Base-by-base conservation (phyloP, 1,140 invertebrate genomes). In the Bombus balteatus region DNA sequence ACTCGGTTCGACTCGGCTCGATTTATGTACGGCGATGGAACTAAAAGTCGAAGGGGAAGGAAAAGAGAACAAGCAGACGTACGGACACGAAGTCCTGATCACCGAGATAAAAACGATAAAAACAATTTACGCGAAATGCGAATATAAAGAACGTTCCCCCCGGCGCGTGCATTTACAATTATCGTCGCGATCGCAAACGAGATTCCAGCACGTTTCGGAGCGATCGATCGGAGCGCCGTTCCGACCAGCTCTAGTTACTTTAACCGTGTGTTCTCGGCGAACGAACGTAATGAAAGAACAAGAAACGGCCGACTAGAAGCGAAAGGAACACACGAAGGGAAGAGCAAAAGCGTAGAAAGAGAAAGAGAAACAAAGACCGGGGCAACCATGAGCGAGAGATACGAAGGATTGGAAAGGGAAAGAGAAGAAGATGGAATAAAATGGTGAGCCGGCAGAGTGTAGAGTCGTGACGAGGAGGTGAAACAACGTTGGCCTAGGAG, bases 341-440 rank as follows among this genome's bases (percentile, higher is more conserved):
- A 81, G 79, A 85, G 65, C 43, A 74, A 83, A 70, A 76, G 83
- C 22, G 37, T 57, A 57, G 78, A 62, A 73, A 66, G 81, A 87
- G 75, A 86, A 73, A 65, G 83, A 90, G 72, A 87, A 86, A 84
- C 86, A 87, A 83, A 85, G 77, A 78, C 13, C 9, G 25, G 74
- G 70, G 79, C 59, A 65, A 72, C 86, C 75, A 79, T 34, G 81
- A 70, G 83, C 39, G 32, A 70, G 83, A 57, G 28, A 65, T 39
- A 43, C 39, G 5, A 71, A 15, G 25, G 10, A 41, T n/a, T 65
- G 34, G 76, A 57, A 41, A 72, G 22, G 73, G 59, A 68, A 66
- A 73, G 13, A 41, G 68, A 37, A 39, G 41, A 4, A 62, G 41
- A n/a, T 70, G 70, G 43, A 65, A 28, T 25, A 6, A 71, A 71